Base-by-base conservation (phyloP, 2,797 vertebrate species). In the Geotrypetes seraphini region DNA sequence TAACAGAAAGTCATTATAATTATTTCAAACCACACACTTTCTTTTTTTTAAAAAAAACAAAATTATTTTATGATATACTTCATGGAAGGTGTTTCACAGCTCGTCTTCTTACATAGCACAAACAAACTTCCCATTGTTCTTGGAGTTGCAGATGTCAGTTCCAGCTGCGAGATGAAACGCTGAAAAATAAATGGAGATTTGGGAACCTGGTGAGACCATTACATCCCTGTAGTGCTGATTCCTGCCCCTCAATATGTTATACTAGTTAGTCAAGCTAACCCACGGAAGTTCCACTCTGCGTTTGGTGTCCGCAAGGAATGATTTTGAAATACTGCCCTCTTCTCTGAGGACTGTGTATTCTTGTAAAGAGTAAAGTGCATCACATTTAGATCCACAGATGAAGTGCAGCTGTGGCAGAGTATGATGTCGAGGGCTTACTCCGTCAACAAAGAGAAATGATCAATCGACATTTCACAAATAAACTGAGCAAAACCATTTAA, bases 301-400 rank as follows among this genome's bases (percentile, higher is more conserved):
- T 36, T 15, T 39, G 1, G 0, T 12, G 28, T 22, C 50, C 42
- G 36, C 24, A 27, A 15, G 36, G 32, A 36, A 45, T 27, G 28
- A 17, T 49, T 66, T 52, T 54, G 49, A 57, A 59, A 32, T 7
- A 13, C 19, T 41, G 30, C 8, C 28, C 8, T 37, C 2, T 53
- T 63, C 61, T 55, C 65, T 51, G 31, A 33, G 45, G 28, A 39
- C 47, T 55, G 26, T 53, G 68, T 55, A 15, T 48, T 66, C 52
- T 55, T 61, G 50, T 67, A 56, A 67, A 25, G 33, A 25, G 27
- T 10, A 48, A 60, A 71, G 31, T 3, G 0, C 12, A 24, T 0
- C 35, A 25, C 50, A 67, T 70, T 41, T 62, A 65, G 34, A n/a
- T 55, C 27, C 53, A 36, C 47, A 57, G n/a, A n/a, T n/a, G n/a